A percentile compares a stretch with the other conserved stretches of the same genome.
Evolutionary conservation across 2,797 vertebrate genomes (phyloP).

Genomic region (Okamejei kenojei): DNA sequence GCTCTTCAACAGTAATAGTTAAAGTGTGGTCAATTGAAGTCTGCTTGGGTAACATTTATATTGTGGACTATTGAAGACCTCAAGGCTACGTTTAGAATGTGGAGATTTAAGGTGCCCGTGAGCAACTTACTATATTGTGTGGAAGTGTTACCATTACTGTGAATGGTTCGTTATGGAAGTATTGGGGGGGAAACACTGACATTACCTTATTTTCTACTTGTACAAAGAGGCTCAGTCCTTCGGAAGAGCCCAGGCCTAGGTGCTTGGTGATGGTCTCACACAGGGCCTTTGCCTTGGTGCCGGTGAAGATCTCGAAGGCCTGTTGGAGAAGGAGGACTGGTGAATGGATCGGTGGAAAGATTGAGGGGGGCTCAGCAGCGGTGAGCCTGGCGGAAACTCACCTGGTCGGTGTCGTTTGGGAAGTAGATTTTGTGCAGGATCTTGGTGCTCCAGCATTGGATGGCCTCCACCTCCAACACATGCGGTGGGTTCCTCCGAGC

Average conservation of each 20-base stretch:
- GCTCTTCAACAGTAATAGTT: no score
- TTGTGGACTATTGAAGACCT: no score
- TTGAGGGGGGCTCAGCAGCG: no score
- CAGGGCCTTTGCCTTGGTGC: constrained; percentile 69
- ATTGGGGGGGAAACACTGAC: no score
- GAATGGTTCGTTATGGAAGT: background rate
- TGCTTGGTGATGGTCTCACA: constrained; percentile 63
- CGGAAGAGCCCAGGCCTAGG: constrained; percentile 69
- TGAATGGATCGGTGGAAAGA: background rate
- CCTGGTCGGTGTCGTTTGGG: constrained; percentile 79
- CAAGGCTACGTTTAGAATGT: no score
- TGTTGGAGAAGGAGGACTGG: constrained; percentile 46
- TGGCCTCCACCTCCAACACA: constrained; percentile 78
- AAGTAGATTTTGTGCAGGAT: constrained; percentile 81
- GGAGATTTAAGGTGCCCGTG: no score
- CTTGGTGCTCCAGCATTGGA: constrained; percentile 74
- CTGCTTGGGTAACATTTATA: no score
- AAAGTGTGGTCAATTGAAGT: no score
- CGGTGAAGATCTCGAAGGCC: constrained; percentile 74
- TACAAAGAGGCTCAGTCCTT: constrained; percentile 89
- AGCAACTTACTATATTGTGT: no score
- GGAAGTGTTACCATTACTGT: no score
- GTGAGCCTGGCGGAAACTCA: constrained; percentile 46
- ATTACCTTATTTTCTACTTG: constrained; percentile 84
- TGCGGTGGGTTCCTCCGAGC: constrained; percentile 86